Evolutionary conservation across 2,888 invertebrate species (phyloP), one percentile per base, ranked within the genome.

Genomic region (Heliconius ethilla): DNA sequence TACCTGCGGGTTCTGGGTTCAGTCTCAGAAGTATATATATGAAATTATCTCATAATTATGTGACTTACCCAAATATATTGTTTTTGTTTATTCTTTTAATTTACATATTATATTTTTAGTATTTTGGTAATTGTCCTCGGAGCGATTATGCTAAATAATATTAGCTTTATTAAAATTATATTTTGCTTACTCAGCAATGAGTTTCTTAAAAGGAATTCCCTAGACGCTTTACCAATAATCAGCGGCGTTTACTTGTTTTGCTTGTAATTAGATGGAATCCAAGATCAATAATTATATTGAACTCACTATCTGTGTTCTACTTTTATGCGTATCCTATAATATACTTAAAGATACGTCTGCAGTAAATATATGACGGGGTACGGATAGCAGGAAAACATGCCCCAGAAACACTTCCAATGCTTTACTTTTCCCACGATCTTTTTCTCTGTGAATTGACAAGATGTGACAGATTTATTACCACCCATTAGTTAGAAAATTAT

Each of bases 381-480:
- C 72, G 72, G 33, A 22, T 63, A 74, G 63, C 74, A 76, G 73
- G 77, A 66, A 73, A 72, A 73, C 77, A 59, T 77, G 77, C 40
- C 77, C 77, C 63, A 66, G 65, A 67, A 73, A 73, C 73, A 73
- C 59, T 29, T 40, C 73, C 65, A 77, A 63, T 70, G 77, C 45
- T 70, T 51, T 59, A 74, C 70, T 76, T 78, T 80, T 80, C 80
- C 72, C 76, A 70, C 76, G 74, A 75, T 75, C 74, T 80, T 80
- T 76, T 74, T 66, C 78, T 33, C 66, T 59, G 63, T 59, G 55
- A 27, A 55, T 59, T 73, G 51, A 25, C 40, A 59, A 70, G 72
- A 66, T 66, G 55, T 55, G 18, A 15, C 40, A 59, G 77, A 77
- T 77, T 73, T 73, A 77, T 73, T 77, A 59, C 51, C 2, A 51